Conservation (phyloP, 1,140 invertebrate genomes). For the Drosophila ogumai region DNA sequence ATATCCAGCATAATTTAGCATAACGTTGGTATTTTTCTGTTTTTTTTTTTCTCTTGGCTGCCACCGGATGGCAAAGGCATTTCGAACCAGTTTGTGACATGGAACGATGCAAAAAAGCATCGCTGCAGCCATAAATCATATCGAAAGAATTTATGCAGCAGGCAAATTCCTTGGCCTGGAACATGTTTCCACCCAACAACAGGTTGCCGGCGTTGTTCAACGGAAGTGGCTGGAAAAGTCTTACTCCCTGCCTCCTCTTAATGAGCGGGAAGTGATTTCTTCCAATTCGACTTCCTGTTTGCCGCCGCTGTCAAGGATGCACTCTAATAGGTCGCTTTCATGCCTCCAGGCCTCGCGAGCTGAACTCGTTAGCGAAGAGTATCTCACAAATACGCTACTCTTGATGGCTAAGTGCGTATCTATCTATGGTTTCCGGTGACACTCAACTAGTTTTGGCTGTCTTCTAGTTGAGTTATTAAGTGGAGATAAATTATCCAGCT, state of each 20-base stretch:
- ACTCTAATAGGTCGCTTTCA: constrained; percentile 11
- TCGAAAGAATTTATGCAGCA: constrained; percentile 73
- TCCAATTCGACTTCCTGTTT: constrained; percentile 64
- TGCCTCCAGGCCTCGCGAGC: neutral
- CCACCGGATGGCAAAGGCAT: constrained; percentile 63
- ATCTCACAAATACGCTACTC: neutral
- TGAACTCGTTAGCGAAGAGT: constrained; percentile 18
- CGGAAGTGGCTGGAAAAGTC: constrained; percentile 64
- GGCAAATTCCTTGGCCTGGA: constrained; percentile 62
- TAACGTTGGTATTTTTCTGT: constrained; percentile 42
- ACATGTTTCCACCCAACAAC: constrained; percentile 54
- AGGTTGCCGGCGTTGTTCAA: constrained; percentile 48
- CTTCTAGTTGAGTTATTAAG: constrained; percentile 5
- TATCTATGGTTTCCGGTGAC: constrained; percentile 15
- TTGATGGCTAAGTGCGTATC: constrained; percentile 20
- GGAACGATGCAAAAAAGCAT: constrained; percentile 6
- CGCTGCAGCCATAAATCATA: constrained; percentile 61
- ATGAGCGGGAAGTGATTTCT: constrained; percentile 64
- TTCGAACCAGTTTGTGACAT: constrained; percentile 65
- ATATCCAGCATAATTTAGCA: constrained; percentile 39
- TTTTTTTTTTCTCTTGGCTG: constrained; percentile 6
- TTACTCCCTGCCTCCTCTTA: constrained; percentile 25
- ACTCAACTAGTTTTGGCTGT: constrained; percentile 1
- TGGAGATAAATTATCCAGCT: neutral
- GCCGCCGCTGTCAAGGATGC: constrained; percentile 43